Percentiles rank a stretch among this genome's conserved stretches.
Conservation (phyloP, 1,140 invertebrate genomes). For the Chironomus tepperi region DNA sequence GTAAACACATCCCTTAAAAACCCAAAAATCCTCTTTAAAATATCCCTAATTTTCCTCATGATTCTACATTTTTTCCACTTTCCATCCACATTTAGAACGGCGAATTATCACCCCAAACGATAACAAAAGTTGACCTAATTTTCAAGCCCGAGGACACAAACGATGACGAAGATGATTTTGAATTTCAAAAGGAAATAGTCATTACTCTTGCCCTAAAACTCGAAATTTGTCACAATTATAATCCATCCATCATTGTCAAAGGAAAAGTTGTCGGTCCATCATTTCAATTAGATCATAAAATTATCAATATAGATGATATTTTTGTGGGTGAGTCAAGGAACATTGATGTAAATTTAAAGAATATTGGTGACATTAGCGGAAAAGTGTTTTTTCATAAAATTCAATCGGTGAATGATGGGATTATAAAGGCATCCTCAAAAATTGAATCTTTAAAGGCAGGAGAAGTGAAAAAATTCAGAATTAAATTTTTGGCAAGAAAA, state of each 20-base stretch:
- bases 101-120: neutral
- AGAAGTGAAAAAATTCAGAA: neutral
- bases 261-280: constrained; percentile 2
- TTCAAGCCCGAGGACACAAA: neutral
- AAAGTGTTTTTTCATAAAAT: neutral
- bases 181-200: neutral
- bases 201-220: neutral
- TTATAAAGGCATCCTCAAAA: neutral
- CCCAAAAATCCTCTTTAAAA: too few relatives aligned
- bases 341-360: neutral
- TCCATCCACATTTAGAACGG: neutral
- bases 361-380: neutral
- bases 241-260: neutral
- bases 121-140: neutral
- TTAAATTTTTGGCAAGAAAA: neutral
- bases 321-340: neutral
- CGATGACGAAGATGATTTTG: neutral
- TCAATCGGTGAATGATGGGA: neutral
- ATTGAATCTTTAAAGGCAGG: neutral
- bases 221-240: neutral
- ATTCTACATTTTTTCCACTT: too few relatives aligned
- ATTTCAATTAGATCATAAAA: neutral
- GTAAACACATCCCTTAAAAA: too few relatives aligned
- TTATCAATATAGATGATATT: neutral
- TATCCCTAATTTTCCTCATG: too few relatives aligned